A percentile compares a stretch with the other conserved stretches of the same genome.
phyloP scores from a whole-genome alignment of 2,888 invertebrate species.

The Ochropacha duplaris region DNA sequence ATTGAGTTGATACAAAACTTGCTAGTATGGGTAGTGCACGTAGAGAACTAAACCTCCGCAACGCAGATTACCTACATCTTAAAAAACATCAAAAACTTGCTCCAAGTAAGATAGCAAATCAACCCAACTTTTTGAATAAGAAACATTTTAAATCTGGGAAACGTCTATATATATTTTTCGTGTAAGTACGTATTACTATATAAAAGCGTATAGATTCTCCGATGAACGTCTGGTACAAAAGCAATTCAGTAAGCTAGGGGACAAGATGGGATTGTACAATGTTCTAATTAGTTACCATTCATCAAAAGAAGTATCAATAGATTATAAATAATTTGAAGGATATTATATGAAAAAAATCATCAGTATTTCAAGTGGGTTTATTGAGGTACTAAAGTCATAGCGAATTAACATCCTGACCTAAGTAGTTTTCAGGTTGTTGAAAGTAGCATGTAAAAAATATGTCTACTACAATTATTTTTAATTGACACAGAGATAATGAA shows the following conservation, averaged over 20 bases:
- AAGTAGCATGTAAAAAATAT: too few relatives aligned
- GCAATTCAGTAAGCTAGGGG: neutral
- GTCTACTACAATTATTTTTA: neutral
- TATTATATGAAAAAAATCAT: too few relatives aligned
- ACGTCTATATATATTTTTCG: neutral
- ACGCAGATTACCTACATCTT: neutral
- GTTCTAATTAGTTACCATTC: neutral
- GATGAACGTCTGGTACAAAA: neutral
- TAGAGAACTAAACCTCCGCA: neutral
- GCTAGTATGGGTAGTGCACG: neutral
- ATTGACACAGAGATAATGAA: neutral
- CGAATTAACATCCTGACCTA: neutral
- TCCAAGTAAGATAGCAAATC: neutral
- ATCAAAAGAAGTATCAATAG: too few relatives aligned
- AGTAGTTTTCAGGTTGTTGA: neutral
- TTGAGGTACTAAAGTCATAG: neutral
- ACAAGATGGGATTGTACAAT: neutral
- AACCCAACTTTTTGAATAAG: neutral
- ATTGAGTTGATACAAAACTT: conserved; percentile 12
- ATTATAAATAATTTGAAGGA: too few relatives aligned
- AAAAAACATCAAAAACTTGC: neutral
- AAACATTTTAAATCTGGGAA: neutral
- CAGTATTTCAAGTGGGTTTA: neutral
- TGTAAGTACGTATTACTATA: neutral
- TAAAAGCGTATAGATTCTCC: neutral